Percentiles rank a stretch among this genome's conserved stretches.
phyloP scores from a whole-genome alignment of 2,113 vertebrate genomes.

The Ptilonorhynchus violaceus region DNA sequence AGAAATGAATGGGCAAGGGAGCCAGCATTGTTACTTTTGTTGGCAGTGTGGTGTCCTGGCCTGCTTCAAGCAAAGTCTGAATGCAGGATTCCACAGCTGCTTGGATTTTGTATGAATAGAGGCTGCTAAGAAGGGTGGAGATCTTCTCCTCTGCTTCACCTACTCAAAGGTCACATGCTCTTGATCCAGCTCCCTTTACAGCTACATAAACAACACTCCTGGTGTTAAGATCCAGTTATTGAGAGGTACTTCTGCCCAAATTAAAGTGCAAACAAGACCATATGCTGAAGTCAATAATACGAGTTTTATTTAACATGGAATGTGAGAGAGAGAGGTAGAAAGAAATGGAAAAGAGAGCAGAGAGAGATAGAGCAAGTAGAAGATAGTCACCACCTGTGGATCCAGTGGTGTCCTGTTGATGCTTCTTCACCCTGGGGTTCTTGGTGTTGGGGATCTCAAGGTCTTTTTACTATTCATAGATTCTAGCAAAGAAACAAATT shows the following conservation, averaged over 20 bases:
- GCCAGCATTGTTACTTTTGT: neutral
- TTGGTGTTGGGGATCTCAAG: neutral
- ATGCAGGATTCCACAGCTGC: neutral
- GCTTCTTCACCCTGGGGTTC: neutral
- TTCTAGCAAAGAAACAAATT: neutral
- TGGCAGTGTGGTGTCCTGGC: neutral
- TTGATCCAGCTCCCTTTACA: neutral
- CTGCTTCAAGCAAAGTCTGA: neutral
- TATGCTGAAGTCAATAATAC: neutral
- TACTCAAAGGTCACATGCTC: fast-evolving
- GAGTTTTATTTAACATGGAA: neutral
- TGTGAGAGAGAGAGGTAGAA: neutral
- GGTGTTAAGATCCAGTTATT: neutral
- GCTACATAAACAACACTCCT: neutral
- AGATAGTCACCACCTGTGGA: too few species aligned
- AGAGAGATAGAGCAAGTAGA: neutral
- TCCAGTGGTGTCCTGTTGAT: neutral
- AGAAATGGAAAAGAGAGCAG: neutral
- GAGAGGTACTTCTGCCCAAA: neutral
- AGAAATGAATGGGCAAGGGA: neutral
- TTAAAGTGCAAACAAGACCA: neutral
- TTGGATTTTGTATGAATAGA: neutral
- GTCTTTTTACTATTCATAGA: neutral
- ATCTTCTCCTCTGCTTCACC: neutral
- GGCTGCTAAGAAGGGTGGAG: neutral